Base-by-base conservation (phyloP, 2,888 invertebrate species). In the Capitulum mitella region DNA sequence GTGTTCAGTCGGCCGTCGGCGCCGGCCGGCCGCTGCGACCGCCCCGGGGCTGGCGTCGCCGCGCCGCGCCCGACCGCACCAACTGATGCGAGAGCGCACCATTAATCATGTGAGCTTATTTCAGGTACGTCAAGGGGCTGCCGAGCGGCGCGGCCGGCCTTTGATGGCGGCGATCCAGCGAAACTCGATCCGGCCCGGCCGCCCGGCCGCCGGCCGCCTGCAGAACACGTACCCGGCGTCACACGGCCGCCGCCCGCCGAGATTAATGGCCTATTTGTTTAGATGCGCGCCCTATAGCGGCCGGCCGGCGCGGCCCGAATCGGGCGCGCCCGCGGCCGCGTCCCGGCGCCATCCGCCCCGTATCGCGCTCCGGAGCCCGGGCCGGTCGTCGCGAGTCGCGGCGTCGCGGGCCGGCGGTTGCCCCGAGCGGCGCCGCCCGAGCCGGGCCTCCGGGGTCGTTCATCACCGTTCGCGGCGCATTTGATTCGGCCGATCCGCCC, bases 91-190 rank as follows among this genome's bases (percentile, higher is more conserved):
- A 34, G 37, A 37, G 37, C 22, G 70, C 37, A 26, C 37, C 70
- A 70, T 70, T 70, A 70, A 70, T 70, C 70, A 70, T 70, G 37
- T 3, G 22, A 70, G 70, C 70, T 70, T 70, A 70, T 70, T 70
- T 70, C 70, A 70, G 70, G 70, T 70, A 70, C 70, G 70, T 70
- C 70, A 70, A 70, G 70, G 70, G 61, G 32, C 70, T 19, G 70
- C 22, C 22, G 34, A 22, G 34, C 70, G 70, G 70, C 70, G 37
- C 32, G 10, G 34, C 16, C 70, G 10, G 70, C 70, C 70, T 70
- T 70, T 70, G 70, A 32, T 37, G 70, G 70, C 70, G 70, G 58
- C 70, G 34, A 32, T 22, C 70, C 70, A 22, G 22, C 37, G 70
- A 70, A 32, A 70, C 70, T 34, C 22, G 70, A 70, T 70, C 19